Conservation (phyloP, 2,888 invertebrate genomes). For the Chloroclystis v-ata region DNA sequence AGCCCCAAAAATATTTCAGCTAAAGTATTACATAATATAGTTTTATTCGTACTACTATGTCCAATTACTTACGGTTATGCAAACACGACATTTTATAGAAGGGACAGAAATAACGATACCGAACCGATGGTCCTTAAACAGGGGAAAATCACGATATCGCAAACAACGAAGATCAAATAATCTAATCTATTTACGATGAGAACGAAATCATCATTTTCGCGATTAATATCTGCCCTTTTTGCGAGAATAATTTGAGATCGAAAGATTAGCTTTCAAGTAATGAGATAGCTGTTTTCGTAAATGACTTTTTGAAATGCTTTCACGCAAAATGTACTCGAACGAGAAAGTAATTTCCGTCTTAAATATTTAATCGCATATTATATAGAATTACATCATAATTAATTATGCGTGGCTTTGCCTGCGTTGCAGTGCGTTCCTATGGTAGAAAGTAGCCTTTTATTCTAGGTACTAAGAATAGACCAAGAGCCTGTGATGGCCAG, state of each 20-base stretch:
- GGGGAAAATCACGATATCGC: conserved; percentile 9
- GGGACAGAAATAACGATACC: conserved; percentile 24
- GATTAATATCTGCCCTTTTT: no score
- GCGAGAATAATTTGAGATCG: background rate
- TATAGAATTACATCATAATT: no score
- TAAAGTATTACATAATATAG: conserved; percentile 2
- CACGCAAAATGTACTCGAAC: no score
- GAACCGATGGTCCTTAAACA: conserved; percentile 22
- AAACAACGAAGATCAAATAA: conserved; percentile 2
- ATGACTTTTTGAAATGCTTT: no score
- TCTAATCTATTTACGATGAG: background rate
- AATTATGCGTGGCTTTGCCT: no score
- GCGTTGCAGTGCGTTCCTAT: no score
- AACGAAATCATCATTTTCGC: background rate
- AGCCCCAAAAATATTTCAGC: background rate
- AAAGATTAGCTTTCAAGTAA: background rate
- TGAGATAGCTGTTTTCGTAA: no score
- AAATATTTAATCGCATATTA: no score
- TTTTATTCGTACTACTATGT: conserved; percentile 7
- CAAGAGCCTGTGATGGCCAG: no score
- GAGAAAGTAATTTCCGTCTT: background rate
- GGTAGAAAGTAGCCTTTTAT: no score
- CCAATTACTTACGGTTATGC: conserved; percentile 24
- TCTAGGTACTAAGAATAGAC: no score
- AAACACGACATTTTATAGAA: conserved; percentile 22